Evolutionary conservation across 2,797 vertebrate species (phyloP), one percentile per base, ranked within the genome.

Genomic region (Chelmon rostratus): DNA sequence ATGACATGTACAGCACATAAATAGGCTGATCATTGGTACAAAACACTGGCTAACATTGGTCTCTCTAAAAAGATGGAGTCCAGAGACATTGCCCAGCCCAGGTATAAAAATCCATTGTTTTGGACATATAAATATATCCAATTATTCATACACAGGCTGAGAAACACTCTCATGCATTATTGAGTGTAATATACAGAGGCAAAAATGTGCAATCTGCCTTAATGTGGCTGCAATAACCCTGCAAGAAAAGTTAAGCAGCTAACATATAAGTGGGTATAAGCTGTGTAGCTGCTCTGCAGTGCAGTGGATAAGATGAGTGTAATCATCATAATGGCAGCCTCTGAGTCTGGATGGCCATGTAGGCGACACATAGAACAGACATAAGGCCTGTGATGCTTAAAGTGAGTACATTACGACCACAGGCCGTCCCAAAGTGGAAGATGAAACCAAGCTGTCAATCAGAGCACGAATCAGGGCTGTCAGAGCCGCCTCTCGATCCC

Each of bases 361-460:
- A 65, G 21, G 49, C 11, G 28, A 82, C 86, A 88, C 77, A 75
- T 75, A 72, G 78, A 88, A 77, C 69, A 83, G 81, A 85, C 85
- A 72, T 73, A 18, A 65, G 65, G 77, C 35, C 61, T 18, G 33
- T 56, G 69, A 82, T 79, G 79, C 66, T 73, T 80, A 59, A 79
- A 83, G 75, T 52, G 81, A 86, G 76, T 70, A 40, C 77, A 86
- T 84, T 76, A 86, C 71, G 65, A 88, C 90, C 86, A 78, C 81
- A 79, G 77, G 66, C 57, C 28, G 23, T 77, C 73, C 84, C 50
- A 25, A 58, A 84, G 79, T 82, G 74, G 73, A 90, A 72, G 71
- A 70, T 82, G 87, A 82, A 88, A 81, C 38, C 63, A 66, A 79
- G 85, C 65, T 92, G 92, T 92, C 91, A 91, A 70, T 91, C 86